phyloP scores from a whole-genome alignment of 2,113 vertebrate species.

The Muntiacus reevesi region DNA sequence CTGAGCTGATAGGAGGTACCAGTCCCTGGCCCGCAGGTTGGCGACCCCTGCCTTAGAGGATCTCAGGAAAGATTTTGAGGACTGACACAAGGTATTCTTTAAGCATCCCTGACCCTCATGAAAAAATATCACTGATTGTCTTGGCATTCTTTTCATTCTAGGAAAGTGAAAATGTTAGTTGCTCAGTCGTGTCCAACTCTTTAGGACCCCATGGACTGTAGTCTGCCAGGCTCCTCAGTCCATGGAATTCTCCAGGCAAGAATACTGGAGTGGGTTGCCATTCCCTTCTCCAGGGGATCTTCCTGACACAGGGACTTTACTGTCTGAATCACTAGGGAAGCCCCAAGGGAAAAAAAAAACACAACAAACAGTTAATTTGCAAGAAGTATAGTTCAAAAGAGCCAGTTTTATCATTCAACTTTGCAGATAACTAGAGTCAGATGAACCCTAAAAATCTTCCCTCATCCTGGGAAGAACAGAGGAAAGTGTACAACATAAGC shows the following conservation, averaged over 20 bases:
- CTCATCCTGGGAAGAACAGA: neutral
- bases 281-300: neutral
- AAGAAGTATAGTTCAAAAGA: constrained; percentile 18
- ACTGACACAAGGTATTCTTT: neutral
- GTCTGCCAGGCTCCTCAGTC: neutral
- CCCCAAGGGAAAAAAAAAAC: neutral
- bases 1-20: neutral
- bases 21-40: neutral
- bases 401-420: neutral
- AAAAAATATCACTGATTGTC: neutral
- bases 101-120: neutral
- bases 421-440: neutral
- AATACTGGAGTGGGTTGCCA: neutral
- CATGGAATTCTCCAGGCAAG: neutral
- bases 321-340: neutral
- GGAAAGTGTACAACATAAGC: neutral
- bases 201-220: neutral
- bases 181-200: neutral
- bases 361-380: neutral
- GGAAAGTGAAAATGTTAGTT: neutral
- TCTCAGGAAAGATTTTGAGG: neutral
- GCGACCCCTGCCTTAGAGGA: neutral
- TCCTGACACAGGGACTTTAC: neutral
- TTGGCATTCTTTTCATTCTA: constrained; percentile 19
- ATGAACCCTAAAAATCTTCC: neutral